Conservation (phyloP, 2,113 vertebrate genomes). For the Phainopepla nitens region DNA sequence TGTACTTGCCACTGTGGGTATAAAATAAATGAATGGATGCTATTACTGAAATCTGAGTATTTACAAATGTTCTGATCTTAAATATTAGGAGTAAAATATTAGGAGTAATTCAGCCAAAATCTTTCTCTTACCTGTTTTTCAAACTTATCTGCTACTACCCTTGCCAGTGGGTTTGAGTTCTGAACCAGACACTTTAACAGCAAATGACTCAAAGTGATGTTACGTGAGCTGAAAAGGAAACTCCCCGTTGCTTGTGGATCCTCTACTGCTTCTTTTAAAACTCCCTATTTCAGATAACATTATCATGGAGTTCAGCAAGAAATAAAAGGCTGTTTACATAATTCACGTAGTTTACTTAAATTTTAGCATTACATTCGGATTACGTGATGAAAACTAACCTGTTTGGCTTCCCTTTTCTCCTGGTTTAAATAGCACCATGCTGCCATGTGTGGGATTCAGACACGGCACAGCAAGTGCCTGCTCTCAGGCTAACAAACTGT, state of each 20-base stretch:
- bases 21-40: background rate
- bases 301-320: background rate
- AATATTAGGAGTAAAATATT: background rate
- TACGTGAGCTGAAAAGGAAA: background rate
- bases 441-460: background rate
- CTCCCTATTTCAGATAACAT: background rate
- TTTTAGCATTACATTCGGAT: background rate
- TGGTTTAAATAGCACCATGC: background rate
- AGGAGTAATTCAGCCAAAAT: background rate
- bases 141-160: background rate
- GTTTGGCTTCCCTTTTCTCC: background rate
- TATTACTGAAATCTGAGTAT: background rate
- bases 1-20: background rate
- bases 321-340: background rate
- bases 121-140: background rate
- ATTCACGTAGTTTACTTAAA: background rate
- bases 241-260: background rate
- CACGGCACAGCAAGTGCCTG: background rate
- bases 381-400: background rate
- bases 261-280: background rate
- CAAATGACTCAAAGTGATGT: background rate
- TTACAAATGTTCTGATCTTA: background rate
- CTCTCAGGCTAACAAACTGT: background rate
- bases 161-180: background rate
- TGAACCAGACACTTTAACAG: background rate